These are phyloP conservation scores for Pelagia noctiluca DNA, from an alignment of 30 jellyfish, hydroid and myxozoan species.

Conservation along the genomic window DNA sequence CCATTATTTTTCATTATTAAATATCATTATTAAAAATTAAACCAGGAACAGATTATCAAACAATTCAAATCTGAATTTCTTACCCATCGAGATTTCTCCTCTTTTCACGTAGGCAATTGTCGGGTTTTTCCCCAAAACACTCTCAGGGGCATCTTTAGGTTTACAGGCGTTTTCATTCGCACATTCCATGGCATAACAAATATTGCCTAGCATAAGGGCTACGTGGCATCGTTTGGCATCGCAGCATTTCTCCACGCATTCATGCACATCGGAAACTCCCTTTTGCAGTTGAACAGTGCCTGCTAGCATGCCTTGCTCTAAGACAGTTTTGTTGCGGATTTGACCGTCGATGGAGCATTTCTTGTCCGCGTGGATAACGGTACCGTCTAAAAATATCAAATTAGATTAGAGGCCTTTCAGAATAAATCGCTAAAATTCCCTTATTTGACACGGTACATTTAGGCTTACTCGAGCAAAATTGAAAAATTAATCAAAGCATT, in stretches of 20 bases:
- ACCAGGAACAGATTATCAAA: no score
- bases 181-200: constrained; percentile 98
- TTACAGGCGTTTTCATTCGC: constrained; percentile 86
- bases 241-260: constrained; percentile 90
- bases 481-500: no score
- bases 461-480: no score
- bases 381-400: constrained; percentile 88
- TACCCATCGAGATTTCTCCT: constrained; percentile 95
- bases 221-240: constrained; percentile 90
- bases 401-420: no score
- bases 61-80: no score
- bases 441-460: no score
- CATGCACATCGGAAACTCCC: constrained; percentile 53
- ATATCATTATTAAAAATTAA: no score
- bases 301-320: constrained; percentile 94
- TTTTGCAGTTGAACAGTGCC: constrained; percentile 86
- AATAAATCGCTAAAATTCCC: no score
- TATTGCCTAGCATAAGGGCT: constrained; percentile 91
- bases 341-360: constrained; percentile 88
- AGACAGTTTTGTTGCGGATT: constrained; percentile 82
- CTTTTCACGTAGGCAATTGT: constrained; percentile 95
- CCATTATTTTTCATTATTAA: no score
- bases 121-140: constrained; percentile 76
- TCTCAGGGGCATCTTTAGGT: constrained; percentile 90
- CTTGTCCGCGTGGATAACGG: constrained; percentile 73